These are phyloP conservation scores for Cassiopea andromeda DNA, from an alignment of 30 jellyfish, hydroid and myxozoan genomes.

Conservation along the genomic window DNA sequence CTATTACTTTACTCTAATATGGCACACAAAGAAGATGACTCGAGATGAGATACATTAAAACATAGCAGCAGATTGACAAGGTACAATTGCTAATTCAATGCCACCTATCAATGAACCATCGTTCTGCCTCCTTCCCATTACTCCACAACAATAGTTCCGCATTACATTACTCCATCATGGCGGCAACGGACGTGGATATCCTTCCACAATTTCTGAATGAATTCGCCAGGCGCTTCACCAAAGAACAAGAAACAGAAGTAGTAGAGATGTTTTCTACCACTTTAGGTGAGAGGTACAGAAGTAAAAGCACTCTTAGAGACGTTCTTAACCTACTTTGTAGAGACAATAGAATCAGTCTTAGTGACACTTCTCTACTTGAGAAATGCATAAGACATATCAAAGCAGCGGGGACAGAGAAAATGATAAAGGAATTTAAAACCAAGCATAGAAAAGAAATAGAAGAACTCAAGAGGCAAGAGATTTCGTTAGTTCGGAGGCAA, in stretches of 20 bases:
- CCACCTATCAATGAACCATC: too few species aligned
- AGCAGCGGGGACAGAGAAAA: not conserved
- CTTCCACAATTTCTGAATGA: not conserved
- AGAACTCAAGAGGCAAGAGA: constrained; percentile 19
- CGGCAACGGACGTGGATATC: constrained; percentile 14
- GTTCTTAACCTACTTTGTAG: constrained; percentile 6
- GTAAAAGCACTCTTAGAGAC: not conserved
- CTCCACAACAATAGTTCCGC: too few species aligned
- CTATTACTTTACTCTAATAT: too few species aligned
- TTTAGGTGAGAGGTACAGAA: constrained; percentile 11
- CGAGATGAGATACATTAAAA: too few species aligned
- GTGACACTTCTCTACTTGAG: constrained; percentile 25
- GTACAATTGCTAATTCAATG: too few species aligned
- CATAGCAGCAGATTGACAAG: too few species aligned
- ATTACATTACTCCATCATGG: not conserved
- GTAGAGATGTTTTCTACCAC: constrained; percentile 16
- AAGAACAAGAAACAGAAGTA: not conserved
- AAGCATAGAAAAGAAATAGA: constrained; percentile 23
- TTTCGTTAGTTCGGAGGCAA: constrained; percentile 9
- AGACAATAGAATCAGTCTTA: constrained; percentile 33
- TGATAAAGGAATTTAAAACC: constrained; percentile 7
- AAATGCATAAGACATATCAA: not conserved
- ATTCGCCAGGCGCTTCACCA: not conserved
- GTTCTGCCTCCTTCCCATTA: too few species aligned
- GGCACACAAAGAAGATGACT: too few species aligned